Evolutionary conservation across 1,140 invertebrate genomes (phyloP), one percentile per base, ranked within the genome.

Genomic region (Drosophila yakuba): DNA sequence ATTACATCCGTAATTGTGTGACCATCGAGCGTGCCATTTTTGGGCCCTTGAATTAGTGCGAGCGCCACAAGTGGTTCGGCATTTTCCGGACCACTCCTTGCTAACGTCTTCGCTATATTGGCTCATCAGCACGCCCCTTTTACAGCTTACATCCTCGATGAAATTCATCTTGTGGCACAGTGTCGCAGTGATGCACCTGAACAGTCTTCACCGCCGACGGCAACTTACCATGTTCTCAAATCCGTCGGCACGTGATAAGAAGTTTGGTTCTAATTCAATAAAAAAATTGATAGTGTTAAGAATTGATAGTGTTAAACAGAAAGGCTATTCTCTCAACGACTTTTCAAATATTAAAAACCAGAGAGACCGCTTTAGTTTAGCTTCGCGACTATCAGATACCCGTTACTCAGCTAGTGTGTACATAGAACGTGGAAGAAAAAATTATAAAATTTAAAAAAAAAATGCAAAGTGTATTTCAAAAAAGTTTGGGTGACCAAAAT

Each of bases 1-100:
- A 91, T 91, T 91, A 91, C 89, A 91, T 91, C 88, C 89, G 89
- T 91, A 91, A 91, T 91, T 91, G 89, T 91, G 84, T 91, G 89
- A 89, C 89, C 89, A 91, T 89, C 84, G 68, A 91, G 89, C 84
- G 80, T 89, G 84, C 89, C 79, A 81, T 90, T 91, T 88, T 91
- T 91, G 80, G 76, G 75, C 68, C 73, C 47, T 78, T 68, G 73
- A 85, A 88, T 85, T 82, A 82, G 79, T 64, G 38, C 28, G 43
- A 55, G 51, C 60, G 80, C 89, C 80, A 91, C 89, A 91, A 91
- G 89, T 91, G 89, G 88, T 91, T 89, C 66, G 12, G 47, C 36
- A 38, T 14, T 44, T 54, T 11, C 50, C 17, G 43, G 28, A 20
- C 38, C 52, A 43, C 14, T 38, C 36, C 44, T 6, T 15, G 2